Conservation (phyloP, 2,113 vertebrate species). For the Gorsachius goisagi region DNA sequence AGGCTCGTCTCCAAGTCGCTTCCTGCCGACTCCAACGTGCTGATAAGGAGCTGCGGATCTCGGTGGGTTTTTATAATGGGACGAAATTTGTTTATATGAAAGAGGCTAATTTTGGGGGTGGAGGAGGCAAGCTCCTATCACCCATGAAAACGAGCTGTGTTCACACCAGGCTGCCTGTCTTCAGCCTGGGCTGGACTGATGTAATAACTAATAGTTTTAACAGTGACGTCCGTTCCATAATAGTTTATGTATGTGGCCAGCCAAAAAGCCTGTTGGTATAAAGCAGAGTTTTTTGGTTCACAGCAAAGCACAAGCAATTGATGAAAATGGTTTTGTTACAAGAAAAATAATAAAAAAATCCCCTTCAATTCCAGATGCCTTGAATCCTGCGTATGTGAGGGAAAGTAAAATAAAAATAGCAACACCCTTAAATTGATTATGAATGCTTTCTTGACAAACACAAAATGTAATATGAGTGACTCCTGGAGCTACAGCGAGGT, state of each 20-base stretch:
- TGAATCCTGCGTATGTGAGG: not conserved
- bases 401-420: not conserved
- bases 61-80: not conserved
- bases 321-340: not conserved
- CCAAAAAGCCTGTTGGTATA: not conserved
- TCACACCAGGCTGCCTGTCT: not conserved
- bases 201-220: not conserved
- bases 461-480: not conserved
- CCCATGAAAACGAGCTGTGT: not conserved
- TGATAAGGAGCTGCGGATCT: conserved; percentile 44
- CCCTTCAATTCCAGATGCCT: not conserved
- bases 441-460: not conserved
- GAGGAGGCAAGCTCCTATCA: not conserved
- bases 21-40: not conserved
- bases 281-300: not conserved
- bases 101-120: conserved; percentile 1
- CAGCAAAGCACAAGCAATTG: not conserved
- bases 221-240: not conserved
- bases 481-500: not conserved
- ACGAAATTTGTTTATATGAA: not conserved
- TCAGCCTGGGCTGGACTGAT: not conserved
- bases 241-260: not conserved
- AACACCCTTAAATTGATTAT: not conserved
- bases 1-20: conserved; percentile 56
- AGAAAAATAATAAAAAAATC: accelerated